A percentile compares a stretch with the other conserved stretches of the same genome.
These are phyloP conservation scores for Drosophila oshimai DNA, from an alignment of 1,140 invertebrate species.

Conservation along the genomic window DNA sequence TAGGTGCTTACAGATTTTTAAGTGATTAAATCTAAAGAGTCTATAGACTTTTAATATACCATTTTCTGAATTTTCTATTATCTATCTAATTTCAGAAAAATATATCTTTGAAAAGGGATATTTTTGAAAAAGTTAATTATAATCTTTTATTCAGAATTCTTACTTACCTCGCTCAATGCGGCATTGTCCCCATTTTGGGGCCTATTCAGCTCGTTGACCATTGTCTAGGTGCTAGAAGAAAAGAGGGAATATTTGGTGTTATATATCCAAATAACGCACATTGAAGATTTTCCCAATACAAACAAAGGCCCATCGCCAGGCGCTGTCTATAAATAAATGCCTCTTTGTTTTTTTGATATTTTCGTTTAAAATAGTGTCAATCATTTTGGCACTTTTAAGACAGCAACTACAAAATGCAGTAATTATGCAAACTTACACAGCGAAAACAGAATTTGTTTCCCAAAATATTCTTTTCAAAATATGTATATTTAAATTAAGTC, in stretches of 20 bases:
- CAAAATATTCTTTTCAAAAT: neutral
- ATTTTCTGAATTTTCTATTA: too few relatives aligned
- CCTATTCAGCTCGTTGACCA: conserved; percentile 77
- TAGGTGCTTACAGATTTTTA: too few relatives aligned
- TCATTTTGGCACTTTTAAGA: conserved; percentile 44
- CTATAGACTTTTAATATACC: too few relatives aligned
- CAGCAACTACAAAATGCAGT: conserved; percentile 6
- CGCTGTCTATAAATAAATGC: conserved; percentile 59
- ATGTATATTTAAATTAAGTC: neutral
- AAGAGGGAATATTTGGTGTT: conserved; percentile 11
- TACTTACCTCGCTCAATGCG: conserved; percentile 60
- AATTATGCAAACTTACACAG: conserved; percentile 67
- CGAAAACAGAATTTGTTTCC: neutral
- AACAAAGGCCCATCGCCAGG: conserved; percentile 37
- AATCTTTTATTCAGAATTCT: neutral
- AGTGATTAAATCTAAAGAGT: too few relatives aligned
- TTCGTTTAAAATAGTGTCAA: conserved; percentile 54
- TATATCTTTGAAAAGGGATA: too few relatives aligned
- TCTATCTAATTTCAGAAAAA: too few relatives aligned
- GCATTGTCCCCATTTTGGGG: conserved; percentile 58
- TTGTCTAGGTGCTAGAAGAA: conserved; percentile 25
- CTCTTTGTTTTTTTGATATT: conserved; percentile 41
- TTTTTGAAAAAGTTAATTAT: too few relatives aligned
- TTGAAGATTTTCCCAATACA: conserved; percentile 33
- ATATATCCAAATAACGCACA: conserved; percentile 7